phyloP scores from a whole-genome alignment of 2,888 invertebrate species.

The Apomyelois bistriatella region DNA sequence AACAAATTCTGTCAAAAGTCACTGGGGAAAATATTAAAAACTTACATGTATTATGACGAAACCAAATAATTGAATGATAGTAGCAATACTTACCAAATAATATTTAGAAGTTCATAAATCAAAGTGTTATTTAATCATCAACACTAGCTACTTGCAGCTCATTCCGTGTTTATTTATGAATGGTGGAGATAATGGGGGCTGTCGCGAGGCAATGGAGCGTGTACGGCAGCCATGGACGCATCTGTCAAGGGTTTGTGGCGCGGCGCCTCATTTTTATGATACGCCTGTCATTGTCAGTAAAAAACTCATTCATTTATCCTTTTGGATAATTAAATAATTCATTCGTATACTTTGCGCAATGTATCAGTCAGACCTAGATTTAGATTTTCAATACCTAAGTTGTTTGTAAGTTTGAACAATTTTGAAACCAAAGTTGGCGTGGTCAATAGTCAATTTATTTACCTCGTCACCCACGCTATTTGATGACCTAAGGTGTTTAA shows the following conservation, averaged over 20 bases:
- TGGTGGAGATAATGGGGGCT: slow-evolving; percentile 40
- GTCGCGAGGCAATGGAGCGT: slow-evolving; percentile 59
- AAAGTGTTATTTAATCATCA: slow-evolving; percentile 4
- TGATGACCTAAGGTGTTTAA: no score
- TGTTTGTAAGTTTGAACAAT: no score
- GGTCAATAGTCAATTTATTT: no score
- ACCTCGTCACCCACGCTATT: no score
- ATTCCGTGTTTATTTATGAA: slow-evolving; percentile 49
- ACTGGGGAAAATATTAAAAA: no score
- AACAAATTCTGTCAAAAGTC: no score
- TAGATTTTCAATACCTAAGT: no score
- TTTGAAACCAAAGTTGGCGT: no score
- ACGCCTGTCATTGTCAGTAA: slow-evolving; percentile 31
- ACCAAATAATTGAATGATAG: no score
- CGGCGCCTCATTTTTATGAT: slow-evolving; percentile 28
- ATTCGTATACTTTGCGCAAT: neutral
- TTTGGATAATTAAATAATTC: neutral
- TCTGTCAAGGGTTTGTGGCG: slow-evolving; percentile 41
- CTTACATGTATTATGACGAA: no score
- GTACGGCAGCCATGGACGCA: slow-evolving; percentile 49
- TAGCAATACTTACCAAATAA: neutral
- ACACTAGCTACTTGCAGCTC: slow-evolving; percentile 26
- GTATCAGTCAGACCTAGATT: no score
- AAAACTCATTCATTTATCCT: slow-evolving; percentile 33
- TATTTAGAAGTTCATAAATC: slow-evolving; percentile 6